Evolutionary conservation across 2,888 invertebrate genomes (phyloP).

Genomic region (Drosophila meridiana): DNA sequence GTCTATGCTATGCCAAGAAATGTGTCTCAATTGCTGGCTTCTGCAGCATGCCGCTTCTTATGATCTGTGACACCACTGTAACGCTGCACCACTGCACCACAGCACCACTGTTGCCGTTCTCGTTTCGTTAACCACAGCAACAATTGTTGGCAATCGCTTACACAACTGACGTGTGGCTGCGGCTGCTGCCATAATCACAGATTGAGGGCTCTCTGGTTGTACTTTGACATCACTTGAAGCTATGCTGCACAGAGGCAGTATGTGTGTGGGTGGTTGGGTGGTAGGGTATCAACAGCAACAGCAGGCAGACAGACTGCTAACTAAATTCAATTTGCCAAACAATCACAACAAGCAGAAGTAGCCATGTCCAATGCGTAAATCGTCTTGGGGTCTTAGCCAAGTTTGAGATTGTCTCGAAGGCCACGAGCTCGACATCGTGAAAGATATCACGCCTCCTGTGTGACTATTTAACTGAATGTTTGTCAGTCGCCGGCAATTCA

Average conservation of each 20-base stretch:
- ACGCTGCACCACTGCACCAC: conserved; percentile 12
- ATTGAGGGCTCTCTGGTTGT: conserved; percentile 61
- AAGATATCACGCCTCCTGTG: neutral
- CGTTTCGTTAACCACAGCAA: conserved; percentile 58
- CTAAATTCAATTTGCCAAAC: conserved; percentile 54
- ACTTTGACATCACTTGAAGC: conserved; percentile 26
- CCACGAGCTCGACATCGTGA: conserved; percentile 8
- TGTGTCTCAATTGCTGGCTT: conserved; percentile 22
- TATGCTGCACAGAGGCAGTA: conserved; percentile 1
- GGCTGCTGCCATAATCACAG: conserved; percentile 69
- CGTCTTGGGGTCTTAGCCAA: conserved; percentile 5
- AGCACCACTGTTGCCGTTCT: conserved; percentile 12
- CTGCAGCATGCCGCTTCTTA: conserved; percentile 63
- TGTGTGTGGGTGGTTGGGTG: conserved; percentile 17
- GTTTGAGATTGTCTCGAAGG: conserved; percentile 41
- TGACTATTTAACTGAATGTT: neutral
- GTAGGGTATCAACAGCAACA: neutral
- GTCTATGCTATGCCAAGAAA: no score
- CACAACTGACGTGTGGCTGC: conserved; percentile 69
- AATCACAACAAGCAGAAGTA: conserved; percentile 22
- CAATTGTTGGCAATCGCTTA: conserved; percentile 73
- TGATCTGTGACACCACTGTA: conserved; percentile 55
- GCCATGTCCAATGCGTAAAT: conserved; percentile 20
- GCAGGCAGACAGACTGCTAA: neutral
- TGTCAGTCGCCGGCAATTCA: neutral